Evolutionary conservation across 2,797 vertebrate species (phyloP), one percentile per base, ranked within the genome.

Genomic region (Chaenodraco wilsoni): DNA sequence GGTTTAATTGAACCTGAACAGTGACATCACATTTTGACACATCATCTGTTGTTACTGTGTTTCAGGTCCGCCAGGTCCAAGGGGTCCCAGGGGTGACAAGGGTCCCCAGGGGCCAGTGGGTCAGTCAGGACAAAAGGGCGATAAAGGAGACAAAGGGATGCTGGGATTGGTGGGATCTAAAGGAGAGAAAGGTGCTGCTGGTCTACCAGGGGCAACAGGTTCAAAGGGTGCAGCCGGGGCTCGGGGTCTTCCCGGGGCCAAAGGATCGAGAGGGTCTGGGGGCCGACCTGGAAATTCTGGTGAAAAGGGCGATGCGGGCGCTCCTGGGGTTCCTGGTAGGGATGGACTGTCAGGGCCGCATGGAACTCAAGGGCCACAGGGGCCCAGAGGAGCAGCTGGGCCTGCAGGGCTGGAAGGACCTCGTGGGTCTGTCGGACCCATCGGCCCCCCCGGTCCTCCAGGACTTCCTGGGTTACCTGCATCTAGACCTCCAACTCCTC

Each of bases 21-120:
- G 33, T 37, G 6, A 37, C 19, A 63, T 19, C 11, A 54, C 8
- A 31, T 27, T 65, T 15, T 46, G 21, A 52, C 10, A 31, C n/a
- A 62, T 76, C 45, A 55, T 70, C 37, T 70, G 10, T 45, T 84
- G 1, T 44, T 74, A 46, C 72, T 57, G 14, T 85, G 21, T 85
- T 90, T 84, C 76, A 99, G 97, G 98, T 81, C 97, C 97, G 88
- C 98, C 98, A 51, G 98, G 98, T 89, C 97, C 98, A 69, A 96
- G 95, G 80, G 98, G 98, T 68, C 82, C 95, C 43, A 97, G 94
- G 90, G 98, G 98, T 72, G 98, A 99, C 84, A 96, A 93, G 91
- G 98, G 98, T 46, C 91, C 95, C n/a, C 95, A 93, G 83, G 98
- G 98, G 17, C 95, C 93, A 60, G 87, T 95, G 64, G 98, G 98